These are phyloP conservation scores for Chionoecetes opilio DNA, from an alignment of 1,140 invertebrate genomes.

Conservation along the genomic window DNA sequence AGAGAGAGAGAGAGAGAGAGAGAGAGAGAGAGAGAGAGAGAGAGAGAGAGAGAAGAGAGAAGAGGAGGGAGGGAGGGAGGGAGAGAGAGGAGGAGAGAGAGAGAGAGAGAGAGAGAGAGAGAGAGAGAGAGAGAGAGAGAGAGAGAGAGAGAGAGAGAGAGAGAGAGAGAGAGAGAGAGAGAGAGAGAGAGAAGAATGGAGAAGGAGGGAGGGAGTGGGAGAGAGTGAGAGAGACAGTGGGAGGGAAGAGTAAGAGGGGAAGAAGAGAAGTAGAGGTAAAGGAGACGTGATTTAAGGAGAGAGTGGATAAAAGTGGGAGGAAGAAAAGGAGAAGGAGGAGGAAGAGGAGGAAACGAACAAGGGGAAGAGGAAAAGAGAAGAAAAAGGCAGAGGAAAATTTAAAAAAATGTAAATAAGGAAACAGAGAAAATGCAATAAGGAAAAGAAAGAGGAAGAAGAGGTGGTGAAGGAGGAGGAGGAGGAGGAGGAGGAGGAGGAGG, in stretches of 20 bases:
- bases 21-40: neutral
- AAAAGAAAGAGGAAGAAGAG: neutral
- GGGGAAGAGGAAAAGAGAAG: neutral
- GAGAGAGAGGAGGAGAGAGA: constrained; percentile 6
- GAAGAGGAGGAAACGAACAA: neutral
- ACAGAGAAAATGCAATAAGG: neutral
- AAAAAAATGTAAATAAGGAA: neutral
- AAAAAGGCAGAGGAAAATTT: neutral
- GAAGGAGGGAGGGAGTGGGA: neutral
- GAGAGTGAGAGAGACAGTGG: neutral
- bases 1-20: neutral
- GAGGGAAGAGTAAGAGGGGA: neutral
- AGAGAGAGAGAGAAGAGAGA: neutral
- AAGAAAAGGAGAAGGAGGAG: neutral
- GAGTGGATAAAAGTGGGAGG: neutral
- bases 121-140: neutral
- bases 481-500: no score
- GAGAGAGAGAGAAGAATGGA: neutral
- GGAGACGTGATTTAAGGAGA: no score
- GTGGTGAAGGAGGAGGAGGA: neutral
- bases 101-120: neutral
- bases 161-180: neutral
- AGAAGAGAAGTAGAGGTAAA: neutral
- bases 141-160: neutral
- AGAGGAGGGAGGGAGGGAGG: neutral